Percentiles rank a stretch among this genome's conserved stretches.
Evolutionary conservation across 2,888 invertebrate species (phyloP).

Genomic region (Drosophila longiperda): DNA sequence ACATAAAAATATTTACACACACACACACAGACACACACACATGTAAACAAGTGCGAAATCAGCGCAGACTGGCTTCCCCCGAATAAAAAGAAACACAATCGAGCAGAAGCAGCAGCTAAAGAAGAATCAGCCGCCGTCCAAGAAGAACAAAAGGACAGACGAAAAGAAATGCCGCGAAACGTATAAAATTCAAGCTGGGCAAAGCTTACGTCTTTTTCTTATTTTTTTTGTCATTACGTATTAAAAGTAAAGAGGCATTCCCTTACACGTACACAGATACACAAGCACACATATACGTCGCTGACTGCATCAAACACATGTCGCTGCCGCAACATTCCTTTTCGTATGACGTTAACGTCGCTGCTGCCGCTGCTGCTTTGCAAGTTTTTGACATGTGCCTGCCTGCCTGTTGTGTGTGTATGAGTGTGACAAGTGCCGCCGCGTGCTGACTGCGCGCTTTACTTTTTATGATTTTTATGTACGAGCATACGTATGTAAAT

Average conservation of each 20-base stretch:
- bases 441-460: conserved; percentile 56
- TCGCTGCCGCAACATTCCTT: conserved; percentile 65
- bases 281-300: conserved; percentile 19
- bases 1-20: conserved; percentile 28
- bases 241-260: conserved; percentile 73
- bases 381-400: conserved; percentile 50
- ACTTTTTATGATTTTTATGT: conserved; percentile 52
- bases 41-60: conserved; percentile 27
- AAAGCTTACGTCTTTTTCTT: conserved; percentile 44
- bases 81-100: conserved; percentile 35
- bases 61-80: conserved; percentile 53
- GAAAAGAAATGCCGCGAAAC: conserved; percentile 61
- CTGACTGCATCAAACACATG: conserved; percentile 66
- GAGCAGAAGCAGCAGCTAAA: conserved; percentile 3
- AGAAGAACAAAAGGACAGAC: conserved; percentile 51
- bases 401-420: conserved; percentile 20
- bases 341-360: conserved; percentile 58
- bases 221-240: conserved; percentile 61
- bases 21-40: conserved; percentile 1
- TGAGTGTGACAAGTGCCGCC: conserved; percentile 48
- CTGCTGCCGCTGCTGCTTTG: conserved; percentile 27
- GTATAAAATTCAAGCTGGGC: conserved; percentile 42
- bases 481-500: conserved; percentile 27
- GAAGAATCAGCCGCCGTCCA: conserved; percentile 14
- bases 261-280: conserved; percentile 50